Percentiles rank a stretch among this genome's conserved stretches.
phyloP scores from a whole-genome alignment of 2,797 vertebrate genomes.

The Apogon hyalosoma region DNA sequence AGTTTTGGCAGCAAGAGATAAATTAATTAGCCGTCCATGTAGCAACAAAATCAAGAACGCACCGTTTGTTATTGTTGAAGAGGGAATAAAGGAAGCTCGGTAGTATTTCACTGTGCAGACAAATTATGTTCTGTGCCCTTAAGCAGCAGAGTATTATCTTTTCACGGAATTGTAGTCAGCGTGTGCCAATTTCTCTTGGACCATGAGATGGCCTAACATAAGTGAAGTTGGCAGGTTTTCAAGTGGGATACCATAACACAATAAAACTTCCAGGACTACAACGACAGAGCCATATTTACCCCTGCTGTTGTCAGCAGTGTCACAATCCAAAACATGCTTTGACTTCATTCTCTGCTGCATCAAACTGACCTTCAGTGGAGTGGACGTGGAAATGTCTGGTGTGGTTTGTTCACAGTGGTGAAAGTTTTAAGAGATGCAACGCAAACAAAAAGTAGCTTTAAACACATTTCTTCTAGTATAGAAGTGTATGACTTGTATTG shows the following conservation, averaged over 20 bases:
- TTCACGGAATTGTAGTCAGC: slow-evolving; percentile 29
- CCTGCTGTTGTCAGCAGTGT: slow-evolving; percentile 55
- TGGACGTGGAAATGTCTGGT: slow-evolving; percentile 24
- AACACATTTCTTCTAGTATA: not conserved
- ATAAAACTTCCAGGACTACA: slow-evolving; percentile 38
- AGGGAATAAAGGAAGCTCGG: slow-evolving; percentile 1
- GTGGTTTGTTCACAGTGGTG: slow-evolving; percentile 12
- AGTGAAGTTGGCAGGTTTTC: slow-evolving; percentile 58
- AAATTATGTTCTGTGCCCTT: slow-evolving; percentile 2
- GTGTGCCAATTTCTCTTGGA: slow-evolving; percentile 41
- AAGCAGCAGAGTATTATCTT: slow-evolving; percentile 10
- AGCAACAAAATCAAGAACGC: not conserved
- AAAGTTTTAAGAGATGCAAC: not conserved
- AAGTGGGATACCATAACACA: slow-evolving; percentile 51
- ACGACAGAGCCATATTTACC: slow-evolving; percentile 44
- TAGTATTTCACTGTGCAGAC: slow-evolving; percentile 14
- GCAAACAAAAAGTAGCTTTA: not conserved
- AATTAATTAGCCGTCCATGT: not conserved
- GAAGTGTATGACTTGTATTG: slow-evolving; percentile 1
- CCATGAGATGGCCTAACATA: slow-evolving; percentile 32
- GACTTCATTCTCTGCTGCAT: slow-evolving; percentile 13
- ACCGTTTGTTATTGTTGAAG: slow-evolving; percentile 5
- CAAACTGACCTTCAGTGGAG: slow-evolving; percentile 35
- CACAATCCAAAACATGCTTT: slow-evolving; percentile 27
- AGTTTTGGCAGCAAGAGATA: too few relatives aligned